Evolutionary conservation across 1,140 invertebrate genomes (phyloP), one percentile per base, ranked within the genome.

Genomic region (Elymnias hypermnestra): DNA sequence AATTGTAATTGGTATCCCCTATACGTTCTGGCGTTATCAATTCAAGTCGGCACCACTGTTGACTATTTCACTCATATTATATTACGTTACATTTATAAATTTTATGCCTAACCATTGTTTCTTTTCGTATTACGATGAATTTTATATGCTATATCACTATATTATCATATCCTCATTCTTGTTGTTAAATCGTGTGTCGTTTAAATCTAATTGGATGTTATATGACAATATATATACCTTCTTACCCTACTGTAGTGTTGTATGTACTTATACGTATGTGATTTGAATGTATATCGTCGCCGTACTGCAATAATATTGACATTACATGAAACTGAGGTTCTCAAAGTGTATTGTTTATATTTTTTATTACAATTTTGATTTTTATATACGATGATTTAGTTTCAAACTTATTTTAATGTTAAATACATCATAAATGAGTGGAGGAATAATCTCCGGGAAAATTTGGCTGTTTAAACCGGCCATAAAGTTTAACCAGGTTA

Each of bases 211-310:
- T 63, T 70, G 53, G 64, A 72, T 72, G 63, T 78, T 79, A 72
- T 67, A 49, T 64, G 76, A 81, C 72, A 79, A 83, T 85, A 81
- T n/a, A n/a, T 83, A 69, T 83, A 79, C 81, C 72, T 82, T 76
- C 56, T 63, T 64, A 65, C 53, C 52, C 48, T 49, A 35, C n/a
- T 42, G 39, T 50, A n/a, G 45, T 38, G 21, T 43, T 38, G 43
- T 38, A 38, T 45, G 40, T 45, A 46, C 44, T 22, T 29, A 33
- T 55, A 38, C 39, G 37, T 48, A 14, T 33, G 15, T 33, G n/a
- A 6, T 33, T 5, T 3, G 12, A 13, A 15, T 33, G 6, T 33
- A 15, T 15, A 12, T n/a, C 14, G 8, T 8, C 8, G 29, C 29
- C n/a, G 29, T 8, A 3, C 15, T 33, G 13, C 13, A 33, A 33